These are phyloP conservation scores for Neogobius melanostomus DNA, from an alignment of 2,113 vertebrate species.

Conservation along the genomic window DNA sequence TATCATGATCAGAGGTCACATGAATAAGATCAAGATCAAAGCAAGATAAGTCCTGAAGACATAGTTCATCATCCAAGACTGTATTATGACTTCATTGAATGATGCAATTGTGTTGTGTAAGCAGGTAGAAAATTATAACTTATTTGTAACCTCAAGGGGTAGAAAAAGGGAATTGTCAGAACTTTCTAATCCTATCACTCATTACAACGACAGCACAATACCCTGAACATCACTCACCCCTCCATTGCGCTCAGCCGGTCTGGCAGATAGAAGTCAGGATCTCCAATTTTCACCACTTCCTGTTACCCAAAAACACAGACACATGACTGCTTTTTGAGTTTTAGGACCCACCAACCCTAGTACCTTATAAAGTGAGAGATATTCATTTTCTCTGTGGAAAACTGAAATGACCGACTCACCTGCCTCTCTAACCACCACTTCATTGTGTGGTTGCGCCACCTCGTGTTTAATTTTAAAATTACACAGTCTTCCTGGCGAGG, in stretches of 20 bases:
- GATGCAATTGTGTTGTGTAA: background rate
- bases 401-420: background rate
- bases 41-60: too few species aligned
- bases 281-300: background rate
- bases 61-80: too few species aligned
- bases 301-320: background rate
- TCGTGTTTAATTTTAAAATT: background rate
- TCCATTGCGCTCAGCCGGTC: constrained; percentile 41
- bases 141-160: background rate
- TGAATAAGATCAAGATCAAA: too few species aligned
- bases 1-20: too few species aligned
- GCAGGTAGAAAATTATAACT: background rate
- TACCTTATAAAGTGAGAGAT: too few species aligned
- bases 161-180: background rate
- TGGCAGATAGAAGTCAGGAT: background rate
- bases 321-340: background rate
- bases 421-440: background rate
- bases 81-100: background rate
- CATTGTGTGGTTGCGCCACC: background rate
- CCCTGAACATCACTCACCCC: constrained; percentile 32
- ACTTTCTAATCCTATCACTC: background rate
- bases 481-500: background rate
- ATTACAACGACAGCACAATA: background rate
- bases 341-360: too few species aligned
- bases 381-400: too few species aligned